phyloP scores from a whole-genome alignment of 2,888 invertebrate genomes.

The Acanthococcus lagerstroemiae region DNA sequence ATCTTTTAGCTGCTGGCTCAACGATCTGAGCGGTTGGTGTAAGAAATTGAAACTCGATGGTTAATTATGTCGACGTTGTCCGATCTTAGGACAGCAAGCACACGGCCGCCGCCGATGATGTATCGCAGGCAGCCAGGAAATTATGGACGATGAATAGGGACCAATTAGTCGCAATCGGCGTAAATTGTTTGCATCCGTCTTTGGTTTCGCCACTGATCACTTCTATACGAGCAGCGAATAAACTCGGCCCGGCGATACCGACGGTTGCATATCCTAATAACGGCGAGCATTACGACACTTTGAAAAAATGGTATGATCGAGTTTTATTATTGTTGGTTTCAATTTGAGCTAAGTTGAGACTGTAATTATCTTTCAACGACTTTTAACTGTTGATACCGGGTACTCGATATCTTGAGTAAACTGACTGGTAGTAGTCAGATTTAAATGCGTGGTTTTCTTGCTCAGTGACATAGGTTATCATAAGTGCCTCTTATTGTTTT shows the following conservation, averaged over 20 bases:
- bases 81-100: constrained; percentile 47
- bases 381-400: no score
- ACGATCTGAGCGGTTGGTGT: no score
- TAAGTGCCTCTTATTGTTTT: no score
- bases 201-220: constrained; percentile 53
- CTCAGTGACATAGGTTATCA: no score
- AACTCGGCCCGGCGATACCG: constrained; percentile 47
- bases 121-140: constrained; percentile 58
- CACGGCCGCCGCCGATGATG: constrained; percentile 70
- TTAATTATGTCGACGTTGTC: neutral
- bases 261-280: constrained; percentile 88
- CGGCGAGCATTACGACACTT: constrained; percentile 67
- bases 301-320: constrained; percentile 48
- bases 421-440: no score
- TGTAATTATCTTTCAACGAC: no score
- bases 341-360: no score
- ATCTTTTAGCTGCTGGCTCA: no score
- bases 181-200: constrained; percentile 72
- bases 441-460: no score
- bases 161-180: constrained; percentile 74
- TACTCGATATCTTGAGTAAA: no score
- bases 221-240: constrained; percentile 41
- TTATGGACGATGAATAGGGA: constrained; percentile 49
- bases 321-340: no score
- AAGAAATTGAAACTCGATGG: no score